phyloP scores from a whole-genome alignment of 2,797 vertebrate species.

The Sardinella longiceps region DNA sequence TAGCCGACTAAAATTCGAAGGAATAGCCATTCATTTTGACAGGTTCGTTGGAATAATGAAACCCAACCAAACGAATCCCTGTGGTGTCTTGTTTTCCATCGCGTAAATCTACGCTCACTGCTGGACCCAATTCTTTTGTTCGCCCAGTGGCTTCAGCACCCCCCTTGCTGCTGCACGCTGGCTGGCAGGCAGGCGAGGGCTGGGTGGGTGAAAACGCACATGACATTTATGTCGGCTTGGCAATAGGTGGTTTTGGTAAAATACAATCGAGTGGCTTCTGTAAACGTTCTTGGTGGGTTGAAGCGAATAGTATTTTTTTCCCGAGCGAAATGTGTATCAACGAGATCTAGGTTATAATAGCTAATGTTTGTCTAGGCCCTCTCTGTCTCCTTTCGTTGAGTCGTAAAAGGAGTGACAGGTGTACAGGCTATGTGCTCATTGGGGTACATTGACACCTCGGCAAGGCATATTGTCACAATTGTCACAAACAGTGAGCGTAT shows the following conservation, averaged over 20 bases:
- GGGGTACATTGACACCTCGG: background rate
- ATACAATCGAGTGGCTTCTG: background rate
- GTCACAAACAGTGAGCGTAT: background rate
- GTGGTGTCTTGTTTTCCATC: background rate
- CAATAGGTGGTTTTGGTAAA: background rate
- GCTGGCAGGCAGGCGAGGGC: background rate
- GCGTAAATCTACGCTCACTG: constrained; percentile 13
- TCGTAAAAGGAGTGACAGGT: constrained; percentile 12
- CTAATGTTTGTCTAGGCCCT: background rate
- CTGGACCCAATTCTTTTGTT: constrained; percentile 24
- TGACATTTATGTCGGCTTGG: background rate
- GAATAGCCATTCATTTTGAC: background rate
- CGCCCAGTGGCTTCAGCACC: background rate
- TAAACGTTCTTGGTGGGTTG: background rate
- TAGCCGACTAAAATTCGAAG: background rate
- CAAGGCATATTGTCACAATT: background rate
- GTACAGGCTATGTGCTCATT: background rate
- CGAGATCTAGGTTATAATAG: background rate
- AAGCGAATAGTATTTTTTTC: background rate
- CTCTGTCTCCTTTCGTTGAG: background rate
- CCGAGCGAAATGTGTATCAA: background rate
- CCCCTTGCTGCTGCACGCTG: background rate
- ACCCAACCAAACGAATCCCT: background rate
- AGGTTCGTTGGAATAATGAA: background rate
- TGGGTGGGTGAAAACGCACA: constrained; percentile 1